A percentile compares a stretch with the other conserved stretches of the same genome.
Evolutionary conservation across 2,113 vertebrate species (phyloP).

Genomic region (Apteryx mantelli): DNA sequence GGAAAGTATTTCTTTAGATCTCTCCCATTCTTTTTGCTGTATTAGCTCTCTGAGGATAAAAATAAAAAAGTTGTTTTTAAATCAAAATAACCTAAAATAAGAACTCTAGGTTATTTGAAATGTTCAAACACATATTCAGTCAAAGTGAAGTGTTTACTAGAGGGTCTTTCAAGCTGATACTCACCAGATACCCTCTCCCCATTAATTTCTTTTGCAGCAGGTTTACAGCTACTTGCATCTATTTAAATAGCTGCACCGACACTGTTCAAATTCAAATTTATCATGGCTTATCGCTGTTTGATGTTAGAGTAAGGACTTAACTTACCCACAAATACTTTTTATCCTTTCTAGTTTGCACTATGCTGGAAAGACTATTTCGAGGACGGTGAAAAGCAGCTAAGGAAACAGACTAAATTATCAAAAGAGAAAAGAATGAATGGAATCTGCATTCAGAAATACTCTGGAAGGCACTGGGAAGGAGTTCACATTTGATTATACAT

Average conservation of each 20-base stretch:
- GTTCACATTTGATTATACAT: not conserved
- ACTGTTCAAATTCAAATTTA: not conserved
- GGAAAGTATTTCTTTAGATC: not conserved
- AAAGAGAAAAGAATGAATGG: conserved; percentile 15
- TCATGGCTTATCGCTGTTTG: not conserved
- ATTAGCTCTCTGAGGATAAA: not conserved
- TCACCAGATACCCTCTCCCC: not conserved
- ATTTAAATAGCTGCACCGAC: not conserved
- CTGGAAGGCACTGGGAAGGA: not conserved
- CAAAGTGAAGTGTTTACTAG: not conserved
- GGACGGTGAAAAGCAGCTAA: not conserved
- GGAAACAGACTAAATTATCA: not conserved
- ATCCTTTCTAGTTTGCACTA: not conserved
- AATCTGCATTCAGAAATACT: not conserved
- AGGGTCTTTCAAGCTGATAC: not conserved
- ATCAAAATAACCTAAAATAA: not conserved
- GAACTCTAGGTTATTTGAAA: not conserved
- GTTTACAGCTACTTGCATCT: not conserved
- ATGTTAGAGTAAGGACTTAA: not conserved
- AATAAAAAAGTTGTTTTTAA: not conserved
- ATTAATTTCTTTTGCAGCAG: not conserved
- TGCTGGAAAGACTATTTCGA: not conserved
- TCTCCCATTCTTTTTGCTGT: not conserved
- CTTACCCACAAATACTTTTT: not conserved
- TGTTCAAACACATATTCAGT: not conserved